phyloP scores from a whole-genome alignment of 2,888 invertebrate genomes.

The Rhogogaster chlorosoma region DNA sequence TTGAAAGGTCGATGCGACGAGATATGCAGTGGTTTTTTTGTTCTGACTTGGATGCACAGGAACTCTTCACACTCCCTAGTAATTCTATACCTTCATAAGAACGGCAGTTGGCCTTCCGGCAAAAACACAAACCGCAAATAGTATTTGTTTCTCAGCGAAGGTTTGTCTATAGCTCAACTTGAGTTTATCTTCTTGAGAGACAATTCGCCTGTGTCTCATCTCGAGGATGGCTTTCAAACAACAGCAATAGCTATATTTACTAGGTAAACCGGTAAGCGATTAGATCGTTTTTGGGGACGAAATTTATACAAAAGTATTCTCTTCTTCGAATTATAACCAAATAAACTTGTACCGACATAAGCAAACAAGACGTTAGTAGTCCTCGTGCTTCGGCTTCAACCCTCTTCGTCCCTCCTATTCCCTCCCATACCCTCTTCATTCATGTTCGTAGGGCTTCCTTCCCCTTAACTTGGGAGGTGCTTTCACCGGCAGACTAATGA shows the following conservation, averaged over 20 bases:
- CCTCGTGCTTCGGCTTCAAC: conserved; percentile 30
- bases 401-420: conserved; percentile 27
- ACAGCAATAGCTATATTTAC: background rate
- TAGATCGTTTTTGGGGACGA: background rate
- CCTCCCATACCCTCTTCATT: conserved; percentile 14
- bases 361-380: conserved; percentile 40
- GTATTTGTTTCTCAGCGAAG: conserved; percentile 4
- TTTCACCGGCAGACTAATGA: conserved; percentile 71
- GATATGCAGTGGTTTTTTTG: background rate
- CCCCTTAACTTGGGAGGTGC: conserved; percentile 57
- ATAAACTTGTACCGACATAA: background rate
- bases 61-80: conserved; percentile 18
- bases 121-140: conserved; percentile 17
- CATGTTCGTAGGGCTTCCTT: conserved; percentile 53
- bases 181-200: background rate
- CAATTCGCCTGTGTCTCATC: background rate
- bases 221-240: background rate
- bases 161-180: background rate
- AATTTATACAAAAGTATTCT: background rate
- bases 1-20: conserved; percentile 1
- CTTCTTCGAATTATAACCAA: background rate
- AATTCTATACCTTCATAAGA: background rate
- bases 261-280: background rate
- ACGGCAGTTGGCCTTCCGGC: background rate
- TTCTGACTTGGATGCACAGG: background rate